Percentiles rank a stretch among this genome's conserved stretches.
Conservation (phyloP, 2,113 vertebrate genomes). For the Strix aluco region DNA sequence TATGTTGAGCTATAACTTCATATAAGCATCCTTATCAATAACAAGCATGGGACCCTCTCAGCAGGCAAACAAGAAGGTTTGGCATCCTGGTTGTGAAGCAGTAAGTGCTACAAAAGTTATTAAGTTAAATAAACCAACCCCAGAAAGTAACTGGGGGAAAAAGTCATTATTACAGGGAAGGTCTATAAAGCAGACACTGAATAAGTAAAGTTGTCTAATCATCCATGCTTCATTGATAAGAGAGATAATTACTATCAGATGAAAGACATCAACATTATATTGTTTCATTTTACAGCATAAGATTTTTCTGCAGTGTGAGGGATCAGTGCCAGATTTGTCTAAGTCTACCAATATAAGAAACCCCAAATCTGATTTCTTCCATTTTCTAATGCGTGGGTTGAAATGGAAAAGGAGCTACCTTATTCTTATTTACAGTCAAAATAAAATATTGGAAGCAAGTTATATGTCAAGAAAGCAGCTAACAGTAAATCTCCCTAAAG, state of each 20-base stretch:
- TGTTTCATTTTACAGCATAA: neutral
- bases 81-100: neutral
- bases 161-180: neutral
- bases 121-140: neutral
- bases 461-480: neutral
- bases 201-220: neutral
- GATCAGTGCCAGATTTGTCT: neutral
- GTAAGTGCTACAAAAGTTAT: neutral
- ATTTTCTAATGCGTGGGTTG: neutral
- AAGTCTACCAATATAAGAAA: neutral
- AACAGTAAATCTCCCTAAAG: neutral
- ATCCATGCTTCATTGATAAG: neutral
- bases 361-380: neutral
- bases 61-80: neutral
- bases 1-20: neutral
- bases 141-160: neutral
- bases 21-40: neutral
- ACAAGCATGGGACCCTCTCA: neutral
- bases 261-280: neutral
- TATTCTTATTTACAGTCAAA: neutral
- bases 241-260: neutral
- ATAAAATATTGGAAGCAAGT: neutral
- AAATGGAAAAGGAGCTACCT: neutral
- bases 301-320: neutral
- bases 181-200: neutral